A percentile compares a stretch with the other conserved stretches of the same genome.
Evolutionary conservation across 2,113 vertebrate species (phyloP).

Genomic region (Dascyllus trimaculatus): DNA sequence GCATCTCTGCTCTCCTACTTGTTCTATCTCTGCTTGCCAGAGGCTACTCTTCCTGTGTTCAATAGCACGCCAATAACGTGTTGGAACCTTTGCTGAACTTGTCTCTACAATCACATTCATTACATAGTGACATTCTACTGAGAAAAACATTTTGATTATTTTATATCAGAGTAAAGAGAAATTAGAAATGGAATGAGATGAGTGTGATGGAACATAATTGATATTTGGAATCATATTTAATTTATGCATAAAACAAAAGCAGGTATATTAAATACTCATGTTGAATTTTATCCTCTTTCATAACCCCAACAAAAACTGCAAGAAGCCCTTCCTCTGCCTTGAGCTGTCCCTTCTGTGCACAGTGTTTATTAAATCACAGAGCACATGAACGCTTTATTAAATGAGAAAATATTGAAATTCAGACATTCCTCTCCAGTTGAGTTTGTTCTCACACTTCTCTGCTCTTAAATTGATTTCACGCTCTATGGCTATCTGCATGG

Average conservation of each 20-base stretch:
- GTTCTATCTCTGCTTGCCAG: constrained; percentile 21
- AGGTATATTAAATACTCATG: background rate
- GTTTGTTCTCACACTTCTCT: constrained; percentile 77
- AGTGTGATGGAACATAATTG: background rate
- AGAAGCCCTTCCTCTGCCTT: constrained; percentile 23
- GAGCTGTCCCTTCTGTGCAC: background rate
- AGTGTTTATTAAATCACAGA: constrained; percentile 77
- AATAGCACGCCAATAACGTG: constrained; percentile 19
- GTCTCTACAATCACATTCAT: background rate
- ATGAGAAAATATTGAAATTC: constrained; percentile 78
- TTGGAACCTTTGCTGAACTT: constrained; percentile 31
- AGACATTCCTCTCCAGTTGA: constrained; percentile 69
- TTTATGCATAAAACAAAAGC: background rate
- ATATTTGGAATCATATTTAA: background rate
- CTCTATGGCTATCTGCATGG: constrained; percentile 76
- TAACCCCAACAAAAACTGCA: constrained; percentile 18
- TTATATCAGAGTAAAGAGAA: background rate
- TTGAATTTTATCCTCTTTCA: constrained; percentile 3
- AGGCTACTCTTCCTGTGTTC: constrained; percentile 15
- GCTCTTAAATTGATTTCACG: constrained; percentile 82
- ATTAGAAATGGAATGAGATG: background rate
- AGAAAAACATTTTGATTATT: background rate
- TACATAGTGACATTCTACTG: background rate
- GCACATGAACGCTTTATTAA: constrained; percentile 71
- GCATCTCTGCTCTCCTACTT: constrained; percentile 26